Evolutionary conservation across 1,140 invertebrate genomes (phyloP).

Genomic region (Nautilus pompilius): DNA sequence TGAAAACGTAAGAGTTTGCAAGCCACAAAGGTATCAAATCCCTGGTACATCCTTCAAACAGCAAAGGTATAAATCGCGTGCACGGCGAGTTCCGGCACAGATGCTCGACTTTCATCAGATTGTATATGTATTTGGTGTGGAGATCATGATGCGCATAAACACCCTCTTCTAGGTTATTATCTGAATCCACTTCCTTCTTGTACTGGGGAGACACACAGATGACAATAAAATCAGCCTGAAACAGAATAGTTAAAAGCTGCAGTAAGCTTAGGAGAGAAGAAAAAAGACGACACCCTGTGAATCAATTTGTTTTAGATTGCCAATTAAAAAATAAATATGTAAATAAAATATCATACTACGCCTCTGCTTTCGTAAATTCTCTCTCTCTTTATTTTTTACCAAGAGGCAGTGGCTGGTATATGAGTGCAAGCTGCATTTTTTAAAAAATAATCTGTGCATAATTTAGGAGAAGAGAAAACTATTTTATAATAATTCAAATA

Average conservation of each 20-base stretch:
- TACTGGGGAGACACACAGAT: slow-evolving; percentile 28
- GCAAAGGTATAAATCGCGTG: slow-evolving; percentile 22
- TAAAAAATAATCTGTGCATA: too few species aligned
- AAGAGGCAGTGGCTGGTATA: too few species aligned
- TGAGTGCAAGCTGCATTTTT: too few species aligned
- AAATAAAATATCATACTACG: too few species aligned
- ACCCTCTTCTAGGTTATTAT: neutral
- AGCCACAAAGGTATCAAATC: slow-evolving; percentile 23
- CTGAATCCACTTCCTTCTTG: slow-evolving; percentile 14
- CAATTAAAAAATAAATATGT: slow-evolving; percentile 6
- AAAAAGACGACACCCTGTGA: too few species aligned
- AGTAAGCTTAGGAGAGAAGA: too few species aligned
- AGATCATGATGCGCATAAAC: slow-evolving; percentile 8
- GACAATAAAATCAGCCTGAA: slow-evolving; percentile 35
- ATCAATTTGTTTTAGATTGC: too few species aligned
- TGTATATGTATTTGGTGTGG: slow-evolving; percentile 28
- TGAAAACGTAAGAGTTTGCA: slow-evolving; percentile 13
- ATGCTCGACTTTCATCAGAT: slow-evolving; percentile 24
- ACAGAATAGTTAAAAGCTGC: too few species aligned
- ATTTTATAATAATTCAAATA: too few species aligned
- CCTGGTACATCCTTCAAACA: slow-evolving; percentile 15
- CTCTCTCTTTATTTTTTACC: too few species aligned
- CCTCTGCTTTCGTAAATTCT: too few species aligned
- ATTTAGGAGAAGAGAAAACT: too few species aligned
- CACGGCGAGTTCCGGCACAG: slow-evolving; percentile 1